A percentile compares a stretch with the other conserved stretches of the same genome.
These are phyloP conservation scores for Carcharodon carcharias DNA, from an alignment of 2,797 vertebrate genomes.

Conservation along the genomic window DNA sequence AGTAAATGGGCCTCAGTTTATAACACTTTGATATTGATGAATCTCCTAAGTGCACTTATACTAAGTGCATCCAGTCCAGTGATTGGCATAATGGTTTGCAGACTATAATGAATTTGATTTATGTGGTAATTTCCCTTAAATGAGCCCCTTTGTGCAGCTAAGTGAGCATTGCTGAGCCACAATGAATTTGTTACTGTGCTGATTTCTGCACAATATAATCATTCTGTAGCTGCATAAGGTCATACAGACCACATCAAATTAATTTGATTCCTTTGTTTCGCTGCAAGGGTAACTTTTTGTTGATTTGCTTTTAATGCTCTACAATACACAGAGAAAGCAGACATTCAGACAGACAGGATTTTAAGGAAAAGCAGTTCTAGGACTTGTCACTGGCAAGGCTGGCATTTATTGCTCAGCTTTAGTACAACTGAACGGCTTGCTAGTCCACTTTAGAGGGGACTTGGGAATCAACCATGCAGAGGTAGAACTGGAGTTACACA, in stretches of 20 bases:
- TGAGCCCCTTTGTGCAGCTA: constrained; percentile 6
- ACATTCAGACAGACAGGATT: neutral
- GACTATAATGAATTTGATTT: constrained; percentile 14
- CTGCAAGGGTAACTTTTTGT: neutral
- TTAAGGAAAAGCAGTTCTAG: neutral
- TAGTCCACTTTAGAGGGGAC: neutral
- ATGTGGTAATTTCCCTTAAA: constrained; percentile 25
- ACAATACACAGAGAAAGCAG: neutral
- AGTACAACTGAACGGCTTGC: neutral
- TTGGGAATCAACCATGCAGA: too few relatives aligned
- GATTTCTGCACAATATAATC: neutral
- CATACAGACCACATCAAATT: neutral
- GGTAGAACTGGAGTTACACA: neutral
- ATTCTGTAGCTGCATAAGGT: neutral
- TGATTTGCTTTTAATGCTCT: neutral
- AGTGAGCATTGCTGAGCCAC: neutral
- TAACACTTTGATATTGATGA: neutral
- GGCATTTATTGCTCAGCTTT: neutral
- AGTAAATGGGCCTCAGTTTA: constrained; percentile 8
- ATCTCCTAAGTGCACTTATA: constrained; percentile 11
- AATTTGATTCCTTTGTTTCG: neutral
- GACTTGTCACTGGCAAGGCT: neutral
- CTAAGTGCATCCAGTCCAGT: constrained; percentile 12
- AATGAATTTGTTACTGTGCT: neutral
- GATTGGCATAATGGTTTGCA: neutral